Conservation (phyloP, 2,113 vertebrate species). For the Gopherus flavomarginatus region DNA sequence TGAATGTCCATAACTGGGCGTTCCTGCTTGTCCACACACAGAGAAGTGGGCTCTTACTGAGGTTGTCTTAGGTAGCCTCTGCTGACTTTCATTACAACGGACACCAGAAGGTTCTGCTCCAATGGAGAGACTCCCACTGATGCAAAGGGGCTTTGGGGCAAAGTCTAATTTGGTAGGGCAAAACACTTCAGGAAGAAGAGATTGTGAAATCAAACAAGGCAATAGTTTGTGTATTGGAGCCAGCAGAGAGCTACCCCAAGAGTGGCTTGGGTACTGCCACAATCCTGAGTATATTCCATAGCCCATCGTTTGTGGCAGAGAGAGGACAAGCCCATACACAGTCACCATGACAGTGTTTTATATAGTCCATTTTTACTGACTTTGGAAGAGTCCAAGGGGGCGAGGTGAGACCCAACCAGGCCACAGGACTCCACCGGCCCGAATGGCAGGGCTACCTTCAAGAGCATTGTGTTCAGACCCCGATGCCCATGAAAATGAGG, state of each 20-base stretch:
- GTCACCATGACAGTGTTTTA: background rate
- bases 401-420: background rate
- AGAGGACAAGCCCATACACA: background rate
- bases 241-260: background rate
- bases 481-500: background rate
- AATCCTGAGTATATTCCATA: background rate
- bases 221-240: background rate
- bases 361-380: background rate
- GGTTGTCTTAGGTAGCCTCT: background rate
- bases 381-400: background rate
- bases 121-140: background rate
- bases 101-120: conserved; percentile 6
- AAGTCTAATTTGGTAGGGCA: background rate
- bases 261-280: background rate
- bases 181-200: background rate
- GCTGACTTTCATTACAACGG: background rate
- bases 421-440: background rate
- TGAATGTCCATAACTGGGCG: background rate
- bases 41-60: background rate
- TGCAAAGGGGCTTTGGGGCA: background rate
- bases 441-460: background rate
- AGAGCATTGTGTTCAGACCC: background rate
- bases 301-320: background rate
- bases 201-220: background rate
- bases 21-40: background rate